Conservation (phyloP, 1,140 invertebrate genomes). For the Aphis gossypii region DNA sequence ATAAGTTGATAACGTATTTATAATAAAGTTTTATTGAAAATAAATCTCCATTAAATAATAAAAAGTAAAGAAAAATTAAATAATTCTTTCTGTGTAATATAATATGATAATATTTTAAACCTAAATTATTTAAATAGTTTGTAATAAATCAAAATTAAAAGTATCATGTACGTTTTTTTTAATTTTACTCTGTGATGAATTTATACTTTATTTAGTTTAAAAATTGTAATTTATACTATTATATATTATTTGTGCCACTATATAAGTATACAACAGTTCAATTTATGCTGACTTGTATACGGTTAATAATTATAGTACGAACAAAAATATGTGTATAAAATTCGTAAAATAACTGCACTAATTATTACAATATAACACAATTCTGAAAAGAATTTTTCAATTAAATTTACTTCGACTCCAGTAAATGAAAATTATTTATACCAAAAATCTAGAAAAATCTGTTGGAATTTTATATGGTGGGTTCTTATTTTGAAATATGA, state of each 20-base stretch:
- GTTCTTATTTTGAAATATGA: background rate
- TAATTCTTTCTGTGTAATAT: no score
- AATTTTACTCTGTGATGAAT: background rate
- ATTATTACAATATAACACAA: background rate
- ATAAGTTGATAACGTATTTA: background rate
- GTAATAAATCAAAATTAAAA: no score
- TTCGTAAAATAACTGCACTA: background rate
- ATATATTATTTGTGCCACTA: no score
- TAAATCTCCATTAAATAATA: background rate
- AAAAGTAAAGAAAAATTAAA: no score
- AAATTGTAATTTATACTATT: background rate
- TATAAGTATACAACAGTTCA: no score
- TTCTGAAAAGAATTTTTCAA: background rate
- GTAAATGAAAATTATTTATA: background rate
- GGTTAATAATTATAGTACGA: background rate
- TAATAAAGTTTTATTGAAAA: background rate
- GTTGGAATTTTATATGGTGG: background rate
- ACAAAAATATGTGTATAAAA: background rate
- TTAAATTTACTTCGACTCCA: background rate
- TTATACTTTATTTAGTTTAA: background rate
- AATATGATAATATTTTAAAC: no score
- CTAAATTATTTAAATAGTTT: no score
- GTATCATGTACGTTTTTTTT: background rate
- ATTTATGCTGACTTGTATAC: no score
- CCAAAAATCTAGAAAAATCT: background rate